Conservation (phyloP, 1,140 invertebrate genomes). For the Drosophila ficusphila region DNA sequence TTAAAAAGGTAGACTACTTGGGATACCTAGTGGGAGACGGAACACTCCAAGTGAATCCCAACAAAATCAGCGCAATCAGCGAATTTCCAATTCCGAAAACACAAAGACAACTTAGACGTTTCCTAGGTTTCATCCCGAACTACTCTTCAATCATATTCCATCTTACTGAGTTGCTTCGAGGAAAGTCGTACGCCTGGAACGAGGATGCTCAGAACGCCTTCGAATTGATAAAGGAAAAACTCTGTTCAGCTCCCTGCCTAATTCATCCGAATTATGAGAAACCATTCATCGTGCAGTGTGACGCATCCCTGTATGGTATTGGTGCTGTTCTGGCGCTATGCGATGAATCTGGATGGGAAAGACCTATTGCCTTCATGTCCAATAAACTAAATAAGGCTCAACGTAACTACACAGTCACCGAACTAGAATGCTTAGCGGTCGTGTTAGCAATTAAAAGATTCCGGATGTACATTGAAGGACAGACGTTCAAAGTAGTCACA, state of each 20-base stretch:
- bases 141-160: background rate
- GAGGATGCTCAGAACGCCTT: background rate
- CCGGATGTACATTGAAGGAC: background rate
- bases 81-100: conserved; percentile 2
- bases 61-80: background rate
- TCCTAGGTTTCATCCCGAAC: background rate
- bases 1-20: conserved; percentile 1
- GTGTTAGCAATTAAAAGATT: background rate
- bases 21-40: background rate
- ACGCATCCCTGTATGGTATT: background rate
- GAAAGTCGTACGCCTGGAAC: background rate
- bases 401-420: background rate
- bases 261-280: background rate
- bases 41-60: background rate
- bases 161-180: background rate
- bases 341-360: background rate
- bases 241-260: background rate
- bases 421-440: background rate
- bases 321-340: background rate
- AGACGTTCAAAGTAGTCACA: background rate
- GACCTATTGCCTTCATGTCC: background rate
- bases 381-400: background rate
- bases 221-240: background rate
- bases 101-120: background rate
- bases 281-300: background rate